These are phyloP conservation scores for Aythya baeri DNA, from an alignment of 2,113 vertebrate species.

Conservation along the genomic window DNA sequence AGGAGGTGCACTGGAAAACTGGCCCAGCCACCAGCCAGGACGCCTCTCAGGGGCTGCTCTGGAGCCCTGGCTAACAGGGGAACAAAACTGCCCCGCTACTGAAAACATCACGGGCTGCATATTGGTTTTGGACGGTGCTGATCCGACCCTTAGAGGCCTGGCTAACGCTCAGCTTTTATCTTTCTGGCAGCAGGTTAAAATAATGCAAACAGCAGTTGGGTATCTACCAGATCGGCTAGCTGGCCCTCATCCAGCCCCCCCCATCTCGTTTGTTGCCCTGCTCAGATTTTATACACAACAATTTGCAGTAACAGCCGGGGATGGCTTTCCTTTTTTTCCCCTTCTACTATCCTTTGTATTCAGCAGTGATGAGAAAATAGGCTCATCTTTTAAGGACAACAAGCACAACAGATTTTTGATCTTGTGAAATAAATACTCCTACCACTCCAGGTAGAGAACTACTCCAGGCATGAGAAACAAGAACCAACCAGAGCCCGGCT, in stretches of 20 bases:
- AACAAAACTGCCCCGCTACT: neutral
- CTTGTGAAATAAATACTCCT: neutral
- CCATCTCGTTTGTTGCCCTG: neutral
- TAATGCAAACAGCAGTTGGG: slow-evolving; percentile 2
- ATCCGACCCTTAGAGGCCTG: neutral
- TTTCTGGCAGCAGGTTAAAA: slow-evolving; percentile 48
- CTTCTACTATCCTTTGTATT: neutral
- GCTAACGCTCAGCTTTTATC: neutral
- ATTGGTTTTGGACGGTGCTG: slow-evolving; percentile 19
- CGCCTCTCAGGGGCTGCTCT: neutral
- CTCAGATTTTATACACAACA: slow-evolving; percentile 9
- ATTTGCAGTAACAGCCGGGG: neutral
- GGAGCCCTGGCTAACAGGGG: neutral
- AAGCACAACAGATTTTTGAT: neutral
- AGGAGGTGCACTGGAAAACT: neutral
- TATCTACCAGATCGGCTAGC: neutral
- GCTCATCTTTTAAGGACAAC: neutral
- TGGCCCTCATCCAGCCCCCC: slow-evolving; percentile 2
- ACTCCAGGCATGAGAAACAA: neutral
- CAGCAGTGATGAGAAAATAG: neutral
- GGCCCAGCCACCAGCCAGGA: neutral
- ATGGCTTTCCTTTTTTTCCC: neutral
- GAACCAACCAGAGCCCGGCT: neutral
- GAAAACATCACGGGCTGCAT: neutral
- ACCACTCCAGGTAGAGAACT: neutral